A percentile compares a stretch with the other conserved stretches of the same genome.
Evolutionary conservation across 2,797 vertebrate genomes (phyloP).

Genomic region (Trichosurus vulpecula): DNA sequence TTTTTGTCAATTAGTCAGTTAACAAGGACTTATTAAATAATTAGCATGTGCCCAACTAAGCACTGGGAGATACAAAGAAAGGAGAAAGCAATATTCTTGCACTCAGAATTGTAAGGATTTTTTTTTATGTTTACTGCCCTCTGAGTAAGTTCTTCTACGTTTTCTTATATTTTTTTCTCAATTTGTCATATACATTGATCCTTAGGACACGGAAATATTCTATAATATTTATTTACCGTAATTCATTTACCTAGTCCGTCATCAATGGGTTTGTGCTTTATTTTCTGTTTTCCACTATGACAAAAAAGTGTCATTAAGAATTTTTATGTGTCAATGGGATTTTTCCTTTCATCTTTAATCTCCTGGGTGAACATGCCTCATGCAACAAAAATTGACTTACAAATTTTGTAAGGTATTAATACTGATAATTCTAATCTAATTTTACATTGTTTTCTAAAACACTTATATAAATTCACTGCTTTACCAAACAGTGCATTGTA

Average conservation of each 20-base stretch:
- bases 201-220: background rate
- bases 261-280: background rate
- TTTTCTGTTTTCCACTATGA: background rate
- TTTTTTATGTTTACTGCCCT: background rate
- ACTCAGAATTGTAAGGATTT: background rate
- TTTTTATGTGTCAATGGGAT: background rate
- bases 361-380: background rate
- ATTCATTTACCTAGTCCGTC: background rate
- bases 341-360: background rate
- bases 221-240: background rate
- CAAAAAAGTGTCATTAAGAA: background rate
- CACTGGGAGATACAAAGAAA: background rate
- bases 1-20: background rate
- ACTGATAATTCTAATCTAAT: background rate
- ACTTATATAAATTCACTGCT: background rate
- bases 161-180: background rate
- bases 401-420: background rate
- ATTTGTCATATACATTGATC: background rate
- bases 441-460: background rate
- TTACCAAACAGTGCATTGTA: background rate
- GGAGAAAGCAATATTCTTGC: background rate
- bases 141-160: background rate
- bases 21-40: background rate
- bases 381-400: background rate
- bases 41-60: background rate